Evolutionary conservation across 2,113 vertebrate species (phyloP), one percentile per base, ranked within the genome.

Genomic region (Calypte anna): DNA sequence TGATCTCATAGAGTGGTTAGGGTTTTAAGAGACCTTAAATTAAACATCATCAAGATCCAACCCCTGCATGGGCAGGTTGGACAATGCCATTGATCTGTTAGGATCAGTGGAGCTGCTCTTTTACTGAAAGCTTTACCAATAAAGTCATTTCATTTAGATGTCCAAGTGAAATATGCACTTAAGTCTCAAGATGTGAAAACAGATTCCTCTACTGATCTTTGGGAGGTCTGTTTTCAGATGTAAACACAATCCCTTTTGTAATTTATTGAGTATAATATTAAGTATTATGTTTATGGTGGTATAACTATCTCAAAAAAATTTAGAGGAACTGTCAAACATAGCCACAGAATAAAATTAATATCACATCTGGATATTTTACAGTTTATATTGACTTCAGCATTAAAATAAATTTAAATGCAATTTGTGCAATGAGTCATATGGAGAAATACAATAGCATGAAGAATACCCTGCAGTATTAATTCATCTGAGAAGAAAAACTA

Each of bases 381-480:
- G 27, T 74, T 91, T 46, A 51, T 70, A 91, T 91, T 88, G 38
- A 70, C 38, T 76, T 93, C 33, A 66, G 5, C 25, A 25, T 46
- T 80, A 66, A 91, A 79, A 82, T 59, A 73, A 89, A 72, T 83
- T 43, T 91, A 82, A 94, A 81, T 70, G 55, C 25, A 86, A 81
- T 93, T 81, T 81, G 12, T 88, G 68, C 43, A 73, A 1, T 84
- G 77, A 88, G 61, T 96, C 72, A 10, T 54, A 82, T 19, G 74
- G 63, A 84, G 70, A 90, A 86, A 91, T 94, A 90, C 31, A 90
- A 67, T 81, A 84, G 54, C 3, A 0, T 72, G 88, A 68, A 91
- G 55, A 94, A 80, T 86, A 58, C 27, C 59, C 63, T 69, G 57
- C 69, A 75, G 70, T 88, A 82, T 85, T 82, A 72, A 88, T 92